phyloP scores from a whole-genome alignment of 2,113 vertebrate species.

The Rallus limicola region DNA sequence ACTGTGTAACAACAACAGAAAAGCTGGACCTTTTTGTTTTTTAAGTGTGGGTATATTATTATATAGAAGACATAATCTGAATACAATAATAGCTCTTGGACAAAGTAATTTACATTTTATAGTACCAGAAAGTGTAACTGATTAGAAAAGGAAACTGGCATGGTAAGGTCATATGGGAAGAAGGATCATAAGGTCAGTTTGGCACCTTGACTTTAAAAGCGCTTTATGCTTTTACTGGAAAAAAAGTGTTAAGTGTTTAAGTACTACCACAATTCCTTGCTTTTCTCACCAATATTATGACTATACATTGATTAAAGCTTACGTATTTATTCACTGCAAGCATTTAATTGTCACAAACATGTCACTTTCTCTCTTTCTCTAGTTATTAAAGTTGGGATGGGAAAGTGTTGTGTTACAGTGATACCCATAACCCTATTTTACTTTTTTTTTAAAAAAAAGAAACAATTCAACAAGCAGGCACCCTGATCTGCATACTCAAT shows the following conservation, averaged over 20 bases:
- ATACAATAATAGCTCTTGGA: not conserved
- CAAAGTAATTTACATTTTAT: not conserved
- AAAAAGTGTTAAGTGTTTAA: not conserved
- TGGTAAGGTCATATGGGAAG: not conserved
- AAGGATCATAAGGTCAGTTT: not conserved
- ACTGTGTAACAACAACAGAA: not conserved
- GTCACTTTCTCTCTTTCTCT: not conserved
- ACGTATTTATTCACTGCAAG: not conserved
- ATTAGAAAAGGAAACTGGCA: not conserved
- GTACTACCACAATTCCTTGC: not conserved
- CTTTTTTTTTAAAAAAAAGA: not conserved
- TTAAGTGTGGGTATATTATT: not conserved
- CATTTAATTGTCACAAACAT: not conserved
- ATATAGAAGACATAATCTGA: not conserved
- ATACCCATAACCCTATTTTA: not conserved
- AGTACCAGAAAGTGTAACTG: not conserved
- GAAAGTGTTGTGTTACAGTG: rapidly evolving
- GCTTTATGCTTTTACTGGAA: not conserved
- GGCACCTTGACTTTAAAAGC: not conserved
- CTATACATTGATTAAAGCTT: not conserved
- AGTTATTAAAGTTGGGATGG: not conserved
- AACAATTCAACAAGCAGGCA: not conserved
- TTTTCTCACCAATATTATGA: not conserved
- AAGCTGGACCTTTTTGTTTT: not conserved
- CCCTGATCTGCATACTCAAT: not conserved